These are phyloP conservation scores for Plotosus lineatus DNA, from an alignment of 2,113 vertebrate genomes.

Conservation along the genomic window DNA sequence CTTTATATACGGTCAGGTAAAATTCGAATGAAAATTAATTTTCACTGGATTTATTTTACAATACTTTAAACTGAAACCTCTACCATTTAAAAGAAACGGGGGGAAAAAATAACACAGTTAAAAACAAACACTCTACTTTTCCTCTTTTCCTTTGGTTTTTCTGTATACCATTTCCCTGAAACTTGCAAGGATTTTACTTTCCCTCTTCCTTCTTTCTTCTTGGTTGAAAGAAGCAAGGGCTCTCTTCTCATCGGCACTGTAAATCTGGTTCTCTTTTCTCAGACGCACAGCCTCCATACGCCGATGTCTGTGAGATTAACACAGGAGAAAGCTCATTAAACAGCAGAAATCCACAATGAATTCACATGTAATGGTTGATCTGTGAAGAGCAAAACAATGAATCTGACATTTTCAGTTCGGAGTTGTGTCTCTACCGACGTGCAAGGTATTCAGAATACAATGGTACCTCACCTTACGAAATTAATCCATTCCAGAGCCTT, in stretches of 20 bases:
- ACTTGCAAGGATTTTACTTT: slow-evolving; percentile 96
- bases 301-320: slow-evolving; percentile 78
- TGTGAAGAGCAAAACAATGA: no score
- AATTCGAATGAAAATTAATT: no score
- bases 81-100: no score
- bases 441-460: no score
- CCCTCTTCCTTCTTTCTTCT: slow-evolving; percentile 92
- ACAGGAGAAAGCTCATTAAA: not conserved
- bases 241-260: slow-evolving; percentile 94
- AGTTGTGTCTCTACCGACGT: no score
- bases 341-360: not conserved
- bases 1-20: no score
- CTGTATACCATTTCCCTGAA: slow-evolving; percentile 98
- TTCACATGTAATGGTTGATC: no score
- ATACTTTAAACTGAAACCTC: no score
- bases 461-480: no score
- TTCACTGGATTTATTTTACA: no score
- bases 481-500: no score
- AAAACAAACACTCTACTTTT: slow-evolving; percentile 83
- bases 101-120: no score
- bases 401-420: not conserved
- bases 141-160: slow-evolving; percentile 96
- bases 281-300: slow-evolving; percentile 98
- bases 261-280: slow-evolving; percentile 99
- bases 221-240: slow-evolving; percentile 96